Evolutionary conservation across 2,888 invertebrate species (phyloP), one percentile per base, ranked within the genome.

Genomic region (Ichneumon xanthorius): DNA sequence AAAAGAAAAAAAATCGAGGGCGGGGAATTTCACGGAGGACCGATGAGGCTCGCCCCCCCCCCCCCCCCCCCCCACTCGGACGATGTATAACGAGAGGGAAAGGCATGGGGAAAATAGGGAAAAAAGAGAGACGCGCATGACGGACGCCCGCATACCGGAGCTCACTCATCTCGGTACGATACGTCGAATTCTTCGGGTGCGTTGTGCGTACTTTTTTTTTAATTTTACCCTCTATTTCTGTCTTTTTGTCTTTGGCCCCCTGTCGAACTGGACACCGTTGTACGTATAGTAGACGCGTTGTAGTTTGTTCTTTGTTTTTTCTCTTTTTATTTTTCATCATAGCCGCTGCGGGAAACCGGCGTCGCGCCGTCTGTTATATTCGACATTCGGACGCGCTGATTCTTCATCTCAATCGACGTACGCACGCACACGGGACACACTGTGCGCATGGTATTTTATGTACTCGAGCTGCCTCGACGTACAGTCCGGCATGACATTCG

Each of bases 321-420:
- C n/a, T 48, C 14, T 50, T 70, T 1, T 61, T 30, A 33, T 75
- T 75, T 61, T 63, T 63, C 48, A 45, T 14, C 37, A 9, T 61
- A 30, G 30, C 26, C 48, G 33, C 30, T 30, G 73, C 48, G 75
- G 63, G 37, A 65, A 37, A 65, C 76, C 65, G 65, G 76, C 76
- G 48, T 63, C 75, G 61, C 45, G 33, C 50, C 76, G 76, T 65
- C 76, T 76, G 76, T 76, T 53, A 76, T 63, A n/a, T 76, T 76
- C 76, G 76, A 76, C 65, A 65, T 76, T 65, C 50, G 58, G 48
- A 75, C 30, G 75, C 11, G 63, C 61, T 76, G 76, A 76, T 76
- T 76, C 76, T 76, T 65, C 76, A 76, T 76, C 33, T 53, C 65
- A 65, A 76, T 76, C 65, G 65, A 65, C 76, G 65, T 76, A 30